phyloP scores from a whole-genome alignment of 1,140 invertebrate genomes.

The Danaus melanippus region DNA sequence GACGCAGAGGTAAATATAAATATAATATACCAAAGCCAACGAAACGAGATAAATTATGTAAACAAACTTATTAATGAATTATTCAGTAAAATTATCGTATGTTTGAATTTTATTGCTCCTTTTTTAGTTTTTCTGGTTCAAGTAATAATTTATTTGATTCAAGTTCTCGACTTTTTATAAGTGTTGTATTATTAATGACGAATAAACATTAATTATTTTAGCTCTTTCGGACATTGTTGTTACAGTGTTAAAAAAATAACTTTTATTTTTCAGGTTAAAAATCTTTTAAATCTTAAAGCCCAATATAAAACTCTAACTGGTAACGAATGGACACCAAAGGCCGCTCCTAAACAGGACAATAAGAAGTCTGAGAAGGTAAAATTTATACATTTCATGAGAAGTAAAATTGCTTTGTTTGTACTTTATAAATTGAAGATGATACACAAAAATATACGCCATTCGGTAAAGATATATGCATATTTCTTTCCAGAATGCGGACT shows the following conservation, averaged over 20 bases:
- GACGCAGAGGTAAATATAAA: conserved; percentile 40
- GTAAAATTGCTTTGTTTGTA: not conserved
- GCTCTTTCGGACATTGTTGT: too few relatives aligned
- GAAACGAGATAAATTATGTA: too few relatives aligned
- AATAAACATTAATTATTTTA: too few relatives aligned
- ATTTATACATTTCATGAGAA: too few relatives aligned
- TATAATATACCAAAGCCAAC: too few relatives aligned
- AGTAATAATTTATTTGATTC: conserved; percentile 4
- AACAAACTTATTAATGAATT: too few relatives aligned
- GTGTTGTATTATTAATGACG: too few relatives aligned
- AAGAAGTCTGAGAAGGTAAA: conserved; percentile 17
- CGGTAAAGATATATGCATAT: not conserved
- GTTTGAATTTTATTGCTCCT: too few relatives aligned
- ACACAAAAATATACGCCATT: too few relatives aligned
- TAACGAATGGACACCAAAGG: conserved; percentile 76
- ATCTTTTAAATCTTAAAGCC: conserved; percentile 78
- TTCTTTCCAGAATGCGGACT: conserved; percentile 1
- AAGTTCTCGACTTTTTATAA: too few relatives aligned
- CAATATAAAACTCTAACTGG: conserved; percentile 79
- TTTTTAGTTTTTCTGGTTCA: too few relatives aligned
- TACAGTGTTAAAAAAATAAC: not conserved
- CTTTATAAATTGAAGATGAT: not conserved
- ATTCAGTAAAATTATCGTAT: too few relatives aligned
- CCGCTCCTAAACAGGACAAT: conserved; percentile 17
- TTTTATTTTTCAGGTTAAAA: conserved; percentile 72